Conservation (phyloP, 2,113 vertebrate species). For the Scortum barcoo region DNA sequence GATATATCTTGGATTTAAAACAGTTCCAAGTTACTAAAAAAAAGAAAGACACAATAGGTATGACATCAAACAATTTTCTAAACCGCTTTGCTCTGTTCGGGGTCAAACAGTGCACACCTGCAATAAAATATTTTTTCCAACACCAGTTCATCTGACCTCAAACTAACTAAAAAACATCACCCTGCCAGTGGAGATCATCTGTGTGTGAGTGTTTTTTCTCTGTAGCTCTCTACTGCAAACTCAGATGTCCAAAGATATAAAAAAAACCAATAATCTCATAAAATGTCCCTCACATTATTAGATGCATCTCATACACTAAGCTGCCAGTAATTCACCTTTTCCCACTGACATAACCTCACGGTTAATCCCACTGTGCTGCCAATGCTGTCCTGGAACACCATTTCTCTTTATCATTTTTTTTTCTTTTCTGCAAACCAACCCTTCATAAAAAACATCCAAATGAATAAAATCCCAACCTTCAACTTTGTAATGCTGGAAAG, state of each 20-base stretch:
- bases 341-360: conserved; percentile 10
- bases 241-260: not conserved
- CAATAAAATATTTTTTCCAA: not conserved
- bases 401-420: conserved; percentile 3
- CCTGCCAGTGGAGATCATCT: not conserved
- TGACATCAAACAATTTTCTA: not conserved
- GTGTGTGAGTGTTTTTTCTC: not conserved
- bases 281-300: conserved; percentile 27
- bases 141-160: not conserved
- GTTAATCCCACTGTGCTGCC: conserved; percentile 44
- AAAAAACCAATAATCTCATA: conserved; percentile 3
- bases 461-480: not conserved
- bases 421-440: not conserved
- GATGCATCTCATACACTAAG: conserved; percentile 41
- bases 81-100: not conserved
- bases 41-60: not conserved
- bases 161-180: not conserved
- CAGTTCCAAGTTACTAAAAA: too few species aligned
- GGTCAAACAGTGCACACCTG: conserved; percentile 23
- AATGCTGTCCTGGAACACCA: conserved; percentile 32
- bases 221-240: not conserved
- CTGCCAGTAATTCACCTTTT: conserved; percentile 35
- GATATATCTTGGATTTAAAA: not conserved
- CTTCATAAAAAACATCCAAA: not conserved
- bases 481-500: not conserved